A percentile compares a stretch with the other conserved stretches of the same genome.
Conservation (phyloP, 37 sponge, comb jelly and placozoan genomes). For the Spongilla lacustris region DNA sequence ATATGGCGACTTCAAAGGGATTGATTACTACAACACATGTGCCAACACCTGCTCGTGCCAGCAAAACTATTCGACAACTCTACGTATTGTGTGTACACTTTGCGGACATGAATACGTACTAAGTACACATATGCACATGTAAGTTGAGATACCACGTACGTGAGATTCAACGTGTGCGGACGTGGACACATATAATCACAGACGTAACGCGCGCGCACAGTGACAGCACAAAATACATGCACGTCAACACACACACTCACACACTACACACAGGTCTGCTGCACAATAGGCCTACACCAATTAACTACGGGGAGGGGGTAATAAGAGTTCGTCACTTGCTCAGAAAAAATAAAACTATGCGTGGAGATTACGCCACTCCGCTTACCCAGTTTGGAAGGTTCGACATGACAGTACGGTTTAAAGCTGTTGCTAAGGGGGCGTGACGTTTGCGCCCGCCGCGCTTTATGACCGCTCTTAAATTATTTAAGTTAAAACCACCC, state of each 20-base stretch:
- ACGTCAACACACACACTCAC: not conserved
- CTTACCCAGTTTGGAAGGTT: not conserved
- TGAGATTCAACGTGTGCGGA: too few relatives aligned
- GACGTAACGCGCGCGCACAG: not conserved
- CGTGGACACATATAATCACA: too few relatives aligned
- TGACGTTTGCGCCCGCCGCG: not conserved
- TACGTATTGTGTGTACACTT: too few relatives aligned
- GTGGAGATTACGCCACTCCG: not conserved
- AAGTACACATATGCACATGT: not conserved
- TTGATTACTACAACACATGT: too few relatives aligned
- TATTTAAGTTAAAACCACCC: not conserved
- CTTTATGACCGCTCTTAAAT: not conserved
- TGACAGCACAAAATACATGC: not conserved
- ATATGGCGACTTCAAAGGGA: too few relatives aligned
- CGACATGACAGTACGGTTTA: not conserved
- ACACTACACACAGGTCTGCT: not conserved
- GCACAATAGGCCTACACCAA: not conserved
- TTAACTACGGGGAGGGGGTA: not conserved
- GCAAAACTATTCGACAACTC: too few relatives aligned
- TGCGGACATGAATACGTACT: too few relatives aligned
- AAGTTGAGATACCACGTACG: not conserved
- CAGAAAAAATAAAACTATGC: not conserved
- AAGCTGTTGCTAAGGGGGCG: conserved; percentile 1
- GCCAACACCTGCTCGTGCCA: too few relatives aligned
- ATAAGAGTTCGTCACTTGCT: not conserved